These are phyloP conservation scores for Erpornis zantholeuca DNA, from an alignment of 2,113 vertebrate species.

Conservation along the genomic window DNA sequence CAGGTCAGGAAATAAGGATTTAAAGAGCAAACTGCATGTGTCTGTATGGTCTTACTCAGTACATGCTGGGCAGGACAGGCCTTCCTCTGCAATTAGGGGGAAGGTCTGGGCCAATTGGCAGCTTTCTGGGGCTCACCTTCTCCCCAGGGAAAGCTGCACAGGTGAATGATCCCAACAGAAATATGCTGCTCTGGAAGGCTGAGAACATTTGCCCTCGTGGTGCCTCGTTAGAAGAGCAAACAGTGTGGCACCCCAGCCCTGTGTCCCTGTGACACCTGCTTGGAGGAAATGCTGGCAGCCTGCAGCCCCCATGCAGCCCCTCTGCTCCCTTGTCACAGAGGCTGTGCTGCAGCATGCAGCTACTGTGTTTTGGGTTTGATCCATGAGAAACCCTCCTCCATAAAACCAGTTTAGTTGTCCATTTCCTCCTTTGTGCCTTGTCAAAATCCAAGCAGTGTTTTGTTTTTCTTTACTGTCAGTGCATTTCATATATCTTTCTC, in stretches of 20 bases:
- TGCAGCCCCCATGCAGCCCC: accelerated
- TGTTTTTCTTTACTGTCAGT: not conserved
- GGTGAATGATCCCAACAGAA: not conserved
- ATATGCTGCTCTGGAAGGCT: not conserved
- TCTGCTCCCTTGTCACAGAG: not conserved
- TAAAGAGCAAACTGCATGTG: not conserved
- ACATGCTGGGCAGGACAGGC: not conserved
- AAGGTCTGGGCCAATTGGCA: not conserved
- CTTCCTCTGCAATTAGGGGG: not conserved
- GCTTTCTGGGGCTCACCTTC: not conserved
- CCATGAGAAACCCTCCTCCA: not conserved
- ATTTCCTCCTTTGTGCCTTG: not conserved
- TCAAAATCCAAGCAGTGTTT: not conserved
- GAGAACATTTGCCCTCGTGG: not conserved
- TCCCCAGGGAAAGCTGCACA: not conserved
- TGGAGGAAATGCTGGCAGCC: not conserved
- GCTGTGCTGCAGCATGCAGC: not conserved
- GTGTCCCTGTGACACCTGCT: not conserved
- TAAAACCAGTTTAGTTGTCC: not conserved
- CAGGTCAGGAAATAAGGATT: not conserved
- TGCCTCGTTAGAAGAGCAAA: accelerated
- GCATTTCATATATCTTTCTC: not conserved
- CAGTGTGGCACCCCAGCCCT: not conserved
- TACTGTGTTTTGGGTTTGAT: not conserved
- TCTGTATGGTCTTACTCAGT: not conserved